Percentiles rank a stretch among this genome's conserved stretches.
Evolutionary conservation across 1,140 invertebrate species (phyloP).

Genomic region (Sarcophaga peregrina): DNA sequence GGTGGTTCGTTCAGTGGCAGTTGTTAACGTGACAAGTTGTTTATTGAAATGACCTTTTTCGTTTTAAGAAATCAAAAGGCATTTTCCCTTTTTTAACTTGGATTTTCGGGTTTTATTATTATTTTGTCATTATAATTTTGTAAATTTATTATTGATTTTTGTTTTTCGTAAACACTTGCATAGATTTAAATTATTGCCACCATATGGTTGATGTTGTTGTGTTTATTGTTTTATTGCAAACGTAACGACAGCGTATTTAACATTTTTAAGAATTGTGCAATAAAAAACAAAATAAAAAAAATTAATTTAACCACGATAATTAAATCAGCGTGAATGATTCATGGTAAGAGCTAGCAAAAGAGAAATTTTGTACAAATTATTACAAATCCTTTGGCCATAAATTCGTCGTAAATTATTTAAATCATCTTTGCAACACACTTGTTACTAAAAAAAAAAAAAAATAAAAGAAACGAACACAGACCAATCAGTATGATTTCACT

Average conservation of each 20-base stretch:
- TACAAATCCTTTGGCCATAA: constrained; percentile 12
- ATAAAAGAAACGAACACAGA: too few relatives aligned
- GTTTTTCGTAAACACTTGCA: not conserved
- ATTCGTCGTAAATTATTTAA: not conserved
- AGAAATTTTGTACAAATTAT: not conserved
- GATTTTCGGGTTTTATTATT: not conserved
- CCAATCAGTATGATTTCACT: too few relatives aligned
- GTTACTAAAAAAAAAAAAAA: too few relatives aligned
- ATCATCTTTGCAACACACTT: not conserved
- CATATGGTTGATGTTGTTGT: not conserved
- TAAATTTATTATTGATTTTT: not conserved
- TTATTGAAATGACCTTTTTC: constrained; percentile 27
- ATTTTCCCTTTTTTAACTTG: constrained; percentile 26
- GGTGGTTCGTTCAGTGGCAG: not conserved
- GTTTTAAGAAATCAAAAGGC: constrained; percentile 20
- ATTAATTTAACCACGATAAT: not conserved
- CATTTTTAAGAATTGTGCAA: constrained; percentile 8
- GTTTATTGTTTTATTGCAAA: not conserved
- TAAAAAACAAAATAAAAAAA: not conserved
- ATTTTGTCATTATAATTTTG: not conserved
- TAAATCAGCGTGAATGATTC: not conserved
- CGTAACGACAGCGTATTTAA: not conserved
- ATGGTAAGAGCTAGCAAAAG: not conserved
- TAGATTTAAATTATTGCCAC: not conserved
- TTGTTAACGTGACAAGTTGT: constrained; percentile 2